Evolutionary conservation across 2,888 invertebrate genomes (phyloP).

Genomic region (Heliconius hortense): DNA sequence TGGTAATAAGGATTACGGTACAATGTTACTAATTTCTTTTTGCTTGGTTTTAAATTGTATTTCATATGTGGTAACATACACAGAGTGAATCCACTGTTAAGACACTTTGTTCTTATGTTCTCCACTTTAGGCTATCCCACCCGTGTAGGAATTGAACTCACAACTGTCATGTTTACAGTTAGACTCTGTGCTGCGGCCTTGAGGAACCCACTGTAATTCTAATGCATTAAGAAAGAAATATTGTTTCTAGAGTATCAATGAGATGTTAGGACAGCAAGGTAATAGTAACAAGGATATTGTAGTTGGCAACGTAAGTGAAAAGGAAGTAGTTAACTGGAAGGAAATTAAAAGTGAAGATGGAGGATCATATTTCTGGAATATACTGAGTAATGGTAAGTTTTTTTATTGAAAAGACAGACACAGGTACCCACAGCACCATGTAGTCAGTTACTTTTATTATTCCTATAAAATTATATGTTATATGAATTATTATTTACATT

Average conservation of each 20-base stretch:
- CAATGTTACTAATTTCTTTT: no score
- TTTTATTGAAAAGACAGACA: not conserved
- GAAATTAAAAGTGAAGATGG: slow-evolving; percentile 90
- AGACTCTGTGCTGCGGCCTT: no score
- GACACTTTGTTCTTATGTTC: not conserved
- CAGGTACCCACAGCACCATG: no score
- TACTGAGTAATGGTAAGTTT: slow-evolving; percentile 87
- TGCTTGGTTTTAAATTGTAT: not conserved
- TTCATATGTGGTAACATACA: not conserved
- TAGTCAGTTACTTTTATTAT: no score
- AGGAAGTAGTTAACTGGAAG: slow-evolving; percentile 83
- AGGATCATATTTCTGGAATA: slow-evolving; percentile 93
- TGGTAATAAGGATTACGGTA: no score
- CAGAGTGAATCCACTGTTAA: not conserved
- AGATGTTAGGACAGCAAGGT: slow-evolving; percentile 61
- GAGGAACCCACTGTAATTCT: no score
- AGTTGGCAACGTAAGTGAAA: slow-evolving; percentile 42
- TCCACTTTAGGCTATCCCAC: no score
- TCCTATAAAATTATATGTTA: no score
- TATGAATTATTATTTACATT: no score
- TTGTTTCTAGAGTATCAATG: slow-evolving; percentile 65
- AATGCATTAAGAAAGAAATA: slow-evolving; percentile 32
- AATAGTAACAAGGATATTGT: slow-evolving; percentile 50
- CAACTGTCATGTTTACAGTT: not conserved
- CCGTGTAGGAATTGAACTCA: not conserved